Percentiles rank a stretch among this genome's conserved stretches.
phyloP scores from a whole-genome alignment of 2,797 vertebrate genomes.

The Rhinichthys osculus region DNA sequence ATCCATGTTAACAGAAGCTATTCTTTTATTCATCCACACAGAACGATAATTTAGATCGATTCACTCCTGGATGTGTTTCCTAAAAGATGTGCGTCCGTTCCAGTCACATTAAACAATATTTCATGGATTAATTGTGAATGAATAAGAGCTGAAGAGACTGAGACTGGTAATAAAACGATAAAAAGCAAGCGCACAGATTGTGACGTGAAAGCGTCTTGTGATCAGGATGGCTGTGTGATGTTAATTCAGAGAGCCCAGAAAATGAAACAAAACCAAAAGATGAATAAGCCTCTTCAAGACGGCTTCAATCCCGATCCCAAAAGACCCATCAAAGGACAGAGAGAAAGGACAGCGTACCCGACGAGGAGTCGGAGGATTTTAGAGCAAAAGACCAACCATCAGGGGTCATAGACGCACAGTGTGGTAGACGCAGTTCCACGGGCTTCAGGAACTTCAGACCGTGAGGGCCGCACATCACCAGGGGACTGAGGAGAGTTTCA shows the following conservation, averaged over 20 bases:
- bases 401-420: conserved; percentile 99
- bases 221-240: conserved; percentile 5
- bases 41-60: not conserved
- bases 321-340: conserved; percentile 91
- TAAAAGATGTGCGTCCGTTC: not conserved
- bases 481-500: conserved; percentile 95
- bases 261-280: conserved; percentile 54
- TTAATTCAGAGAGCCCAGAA: conserved; percentile 53
- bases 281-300: conserved; percentile 53
- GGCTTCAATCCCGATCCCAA: conserved; percentile 80
- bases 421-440: conserved; percentile 98
- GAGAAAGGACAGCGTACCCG: conserved; percentile 95
- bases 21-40: not conserved
- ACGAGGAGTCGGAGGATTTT: conserved; percentile 99
- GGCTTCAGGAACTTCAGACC: conserved; percentile 99
- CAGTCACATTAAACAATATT: not conserved
- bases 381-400: conserved; percentile 99
- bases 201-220: not conserved
- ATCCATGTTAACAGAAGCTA: conserved; percentile 3
- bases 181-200: not conserved
- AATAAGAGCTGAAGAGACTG: not conserved
- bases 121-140: not conserved
- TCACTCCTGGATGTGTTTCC: not conserved
- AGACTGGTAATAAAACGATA: not conserved
- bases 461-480: conserved; percentile 98